phyloP scores from a whole-genome alignment of 2,113 vertebrate genomes.

The Tringa solitaria region DNA sequence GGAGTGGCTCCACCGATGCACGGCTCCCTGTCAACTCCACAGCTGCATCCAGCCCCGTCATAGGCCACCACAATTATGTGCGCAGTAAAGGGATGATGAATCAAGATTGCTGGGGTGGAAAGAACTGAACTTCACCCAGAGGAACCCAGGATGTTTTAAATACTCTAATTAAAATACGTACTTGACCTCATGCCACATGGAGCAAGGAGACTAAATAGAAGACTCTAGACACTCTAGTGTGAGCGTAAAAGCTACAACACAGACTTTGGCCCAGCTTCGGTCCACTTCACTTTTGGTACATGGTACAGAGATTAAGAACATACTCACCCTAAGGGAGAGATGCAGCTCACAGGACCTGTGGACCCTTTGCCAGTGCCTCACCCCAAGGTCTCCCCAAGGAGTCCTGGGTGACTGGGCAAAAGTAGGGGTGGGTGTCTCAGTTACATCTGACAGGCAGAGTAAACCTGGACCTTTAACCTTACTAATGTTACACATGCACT shows the following conservation, averaged over 20 bases:
- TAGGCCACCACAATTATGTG: neutral
- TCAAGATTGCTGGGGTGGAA: neutral
- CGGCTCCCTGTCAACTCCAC: neutral
- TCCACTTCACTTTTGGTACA: neutral
- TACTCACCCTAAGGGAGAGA: neutral
- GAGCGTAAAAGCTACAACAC: neutral
- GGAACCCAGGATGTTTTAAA: neutral
- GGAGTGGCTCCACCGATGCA: neutral
- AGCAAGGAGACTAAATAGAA: neutral
- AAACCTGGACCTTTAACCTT: neutral
- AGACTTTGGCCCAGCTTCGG: neutral
- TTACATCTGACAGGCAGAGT: neutral
- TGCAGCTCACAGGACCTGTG: neutral
- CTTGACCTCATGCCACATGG: neutral
- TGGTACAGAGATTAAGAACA: neutral
- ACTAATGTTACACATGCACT: fast-evolving
- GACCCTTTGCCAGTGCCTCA: neutral
- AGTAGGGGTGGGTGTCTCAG: neutral
- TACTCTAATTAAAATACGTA: neutral
- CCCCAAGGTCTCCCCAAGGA: neutral
- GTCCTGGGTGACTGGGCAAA: neutral
- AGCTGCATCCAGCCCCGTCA: neutral
- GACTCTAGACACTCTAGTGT: neutral
- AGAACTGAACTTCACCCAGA: neutral
- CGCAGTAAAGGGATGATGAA: neutral